Percentiles rank a stretch among this genome's conserved stretches.
phyloP scores from a whole-genome alignment of 2,888 invertebrate species.

The Mylabris sibirica region DNA sequence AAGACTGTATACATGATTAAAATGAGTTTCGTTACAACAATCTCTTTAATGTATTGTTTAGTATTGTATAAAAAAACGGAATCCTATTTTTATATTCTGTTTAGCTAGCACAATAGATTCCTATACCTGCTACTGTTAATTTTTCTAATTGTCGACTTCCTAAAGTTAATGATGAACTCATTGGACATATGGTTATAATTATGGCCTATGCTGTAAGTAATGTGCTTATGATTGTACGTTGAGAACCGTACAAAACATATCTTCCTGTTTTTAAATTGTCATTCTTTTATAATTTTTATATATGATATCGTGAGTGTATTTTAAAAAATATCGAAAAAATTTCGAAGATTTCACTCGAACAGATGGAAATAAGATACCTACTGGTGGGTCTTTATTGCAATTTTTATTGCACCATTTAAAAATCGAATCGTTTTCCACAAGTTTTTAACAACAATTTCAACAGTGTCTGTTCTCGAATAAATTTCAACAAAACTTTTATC shows the following conservation, averaged over 20 bases:
- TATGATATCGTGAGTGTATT: slow-evolving; percentile 22
- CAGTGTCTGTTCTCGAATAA: background rate
- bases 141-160: slow-evolving; percentile 57
- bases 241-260: slow-evolving; percentile 62
- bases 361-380: background rate
- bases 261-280: slow-evolving; percentile 62
- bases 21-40: slow-evolving; percentile 3
- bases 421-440: slow-evolving; percentile 6
- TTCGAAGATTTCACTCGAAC: slow-evolving; percentile 2
- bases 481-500: background rate
- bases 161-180: slow-evolving; percentile 53
- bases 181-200: slow-evolving; percentile 60
- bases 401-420: background rate
- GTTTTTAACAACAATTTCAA: slow-evolving; percentile 4
- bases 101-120: slow-evolving; percentile 9
- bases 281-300: slow-evolving; percentile 61
- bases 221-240: slow-evolving; percentile 59
- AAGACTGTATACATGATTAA: background rate
- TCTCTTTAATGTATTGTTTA: background rate
- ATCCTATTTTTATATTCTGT: slow-evolving; percentile 15
- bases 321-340: background rate
- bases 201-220: slow-evolving; percentile 54
- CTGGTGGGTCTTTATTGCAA: background rate
- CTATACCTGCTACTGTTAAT: slow-evolving; percentile 39
- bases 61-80: slow-evolving; percentile 14